Conservation (phyloP, 1,140 invertebrate species). For the Popillia japonica region DNA sequence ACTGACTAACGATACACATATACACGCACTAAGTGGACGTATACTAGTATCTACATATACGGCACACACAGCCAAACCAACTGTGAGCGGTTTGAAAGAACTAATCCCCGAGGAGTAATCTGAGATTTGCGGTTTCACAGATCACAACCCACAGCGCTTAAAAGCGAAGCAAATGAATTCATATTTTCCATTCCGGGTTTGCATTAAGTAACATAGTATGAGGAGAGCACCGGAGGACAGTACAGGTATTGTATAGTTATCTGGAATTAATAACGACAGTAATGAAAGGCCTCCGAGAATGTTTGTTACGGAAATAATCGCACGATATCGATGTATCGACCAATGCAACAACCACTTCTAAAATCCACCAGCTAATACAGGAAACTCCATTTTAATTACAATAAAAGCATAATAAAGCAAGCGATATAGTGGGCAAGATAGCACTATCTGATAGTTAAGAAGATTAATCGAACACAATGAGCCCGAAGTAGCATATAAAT, state of each 20-base stretch:
- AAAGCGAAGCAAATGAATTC: slow-evolving; percentile 24
- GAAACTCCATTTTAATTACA: no score
- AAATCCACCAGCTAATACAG: no score
- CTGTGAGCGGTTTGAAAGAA: slow-evolving; percentile 32
- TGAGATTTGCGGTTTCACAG: slow-evolving; percentile 38
- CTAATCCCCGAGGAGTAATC: slow-evolving; percentile 34
- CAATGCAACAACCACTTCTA: no score
- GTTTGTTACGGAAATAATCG: background rate
- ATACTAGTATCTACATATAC: background rate
- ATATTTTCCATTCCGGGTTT: slow-evolving; percentile 31
- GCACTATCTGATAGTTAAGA: background rate
- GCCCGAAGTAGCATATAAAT: background rate
- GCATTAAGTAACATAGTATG: background rate
- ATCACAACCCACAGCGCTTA: slow-evolving; percentile 30
- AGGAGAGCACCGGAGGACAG: background rate
- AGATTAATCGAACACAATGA: background rate
- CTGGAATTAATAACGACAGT: slow-evolving; percentile 10
- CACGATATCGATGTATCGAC: background rate
- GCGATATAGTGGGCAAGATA: no score
- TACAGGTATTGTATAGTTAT: slow-evolving; percentile 17
- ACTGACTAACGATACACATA: slow-evolving; percentile 25
- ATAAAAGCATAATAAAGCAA: no score
- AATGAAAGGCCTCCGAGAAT: background rate
- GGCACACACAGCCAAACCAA: background rate
- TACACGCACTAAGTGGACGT: background rate